Evolutionary conservation across 2,888 invertebrate genomes (phyloP).

Genomic region (Trachelus troglodyta): DNA sequence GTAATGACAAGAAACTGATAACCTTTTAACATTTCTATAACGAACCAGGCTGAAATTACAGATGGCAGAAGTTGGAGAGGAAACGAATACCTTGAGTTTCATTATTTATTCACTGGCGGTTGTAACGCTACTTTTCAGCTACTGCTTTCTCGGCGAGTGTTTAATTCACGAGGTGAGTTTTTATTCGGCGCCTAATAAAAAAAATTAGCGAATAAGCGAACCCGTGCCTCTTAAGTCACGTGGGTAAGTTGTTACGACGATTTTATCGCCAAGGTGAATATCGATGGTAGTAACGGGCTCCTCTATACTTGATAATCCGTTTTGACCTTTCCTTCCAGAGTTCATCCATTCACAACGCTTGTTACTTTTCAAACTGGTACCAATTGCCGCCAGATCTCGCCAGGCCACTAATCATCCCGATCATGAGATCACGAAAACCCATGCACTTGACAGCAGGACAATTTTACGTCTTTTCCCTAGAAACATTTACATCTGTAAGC

Average conservation of each 20-base stretch:
- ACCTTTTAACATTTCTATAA: not conserved
- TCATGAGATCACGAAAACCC: not conserved
- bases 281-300: too few species aligned
- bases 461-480: not conserved
- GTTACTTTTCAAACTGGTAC: not conserved
- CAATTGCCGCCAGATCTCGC: not conserved
- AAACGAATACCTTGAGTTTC: slow-evolving; percentile 33
- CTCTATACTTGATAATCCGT: not conserved
- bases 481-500: not conserved
- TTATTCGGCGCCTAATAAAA: not conserved
- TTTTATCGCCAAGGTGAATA: too few species aligned
- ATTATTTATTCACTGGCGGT: slow-evolving; percentile 35
- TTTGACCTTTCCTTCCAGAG: not conserved
- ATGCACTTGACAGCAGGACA: not conserved
- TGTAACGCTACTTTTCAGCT: slow-evolving; percentile 33
- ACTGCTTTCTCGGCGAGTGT: slow-evolving; percentile 38
- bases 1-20: slow-evolving; percentile 18
- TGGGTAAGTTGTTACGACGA: too few species aligned
- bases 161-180: slow-evolving; percentile 30
- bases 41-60: slow-evolving; percentile 4
- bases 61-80: slow-evolving; percentile 27
- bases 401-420: not conserved
- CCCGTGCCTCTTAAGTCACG: too few species aligned
- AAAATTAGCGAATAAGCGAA: not conserved
- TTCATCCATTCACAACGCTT: not conserved